phyloP scores from a whole-genome alignment of 2,113 vertebrate species.

The Microcebus griseorufus region DNA sequence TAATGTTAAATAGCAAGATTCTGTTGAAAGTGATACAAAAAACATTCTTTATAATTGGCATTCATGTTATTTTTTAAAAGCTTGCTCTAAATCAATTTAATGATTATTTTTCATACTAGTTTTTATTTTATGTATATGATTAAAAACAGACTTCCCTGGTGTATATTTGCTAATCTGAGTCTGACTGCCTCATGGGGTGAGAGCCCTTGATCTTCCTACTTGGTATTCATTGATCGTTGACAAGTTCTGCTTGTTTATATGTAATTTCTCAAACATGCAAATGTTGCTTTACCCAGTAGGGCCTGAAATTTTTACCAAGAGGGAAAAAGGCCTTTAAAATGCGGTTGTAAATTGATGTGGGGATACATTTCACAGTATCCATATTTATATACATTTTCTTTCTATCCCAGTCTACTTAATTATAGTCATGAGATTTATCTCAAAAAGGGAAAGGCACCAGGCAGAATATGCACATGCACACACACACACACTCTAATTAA shows the following conservation, averaged over 20 bases:
- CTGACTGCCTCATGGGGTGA: constrained; percentile 42
- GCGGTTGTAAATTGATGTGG: constrained; percentile 47
- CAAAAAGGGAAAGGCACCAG: neutral
- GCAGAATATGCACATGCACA: neutral
- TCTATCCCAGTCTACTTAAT: neutral
- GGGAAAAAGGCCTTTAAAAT: constrained; percentile 33
- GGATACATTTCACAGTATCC: constrained; percentile 33
- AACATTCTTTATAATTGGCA: constrained; percentile 33
- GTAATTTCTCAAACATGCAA: constrained; percentile 67
- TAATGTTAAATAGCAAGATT: constrained; percentile 19
- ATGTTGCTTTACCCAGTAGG: constrained; percentile 54
- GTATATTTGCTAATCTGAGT: constrained; percentile 55
- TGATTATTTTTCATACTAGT: constrained; percentile 49
- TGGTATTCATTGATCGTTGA: constrained; percentile 62
- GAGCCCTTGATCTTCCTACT: constrained; percentile 73
- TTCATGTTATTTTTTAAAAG: constrained; percentile 43
- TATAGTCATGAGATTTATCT: neutral
- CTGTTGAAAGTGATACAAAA: constrained; percentile 22
- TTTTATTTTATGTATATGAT: constrained; percentile 62
- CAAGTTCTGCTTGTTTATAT: constrained; percentile 65
- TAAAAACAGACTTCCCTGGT: constrained; percentile 62
- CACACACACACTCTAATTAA: neutral
- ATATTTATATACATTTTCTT: constrained; percentile 18
- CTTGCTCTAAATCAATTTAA: constrained; percentile 48
- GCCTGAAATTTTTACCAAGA: constrained; percentile 41